Base-by-base conservation (phyloP, 2,113 vertebrate species). In the Alaudala cheleensis region DNA sequence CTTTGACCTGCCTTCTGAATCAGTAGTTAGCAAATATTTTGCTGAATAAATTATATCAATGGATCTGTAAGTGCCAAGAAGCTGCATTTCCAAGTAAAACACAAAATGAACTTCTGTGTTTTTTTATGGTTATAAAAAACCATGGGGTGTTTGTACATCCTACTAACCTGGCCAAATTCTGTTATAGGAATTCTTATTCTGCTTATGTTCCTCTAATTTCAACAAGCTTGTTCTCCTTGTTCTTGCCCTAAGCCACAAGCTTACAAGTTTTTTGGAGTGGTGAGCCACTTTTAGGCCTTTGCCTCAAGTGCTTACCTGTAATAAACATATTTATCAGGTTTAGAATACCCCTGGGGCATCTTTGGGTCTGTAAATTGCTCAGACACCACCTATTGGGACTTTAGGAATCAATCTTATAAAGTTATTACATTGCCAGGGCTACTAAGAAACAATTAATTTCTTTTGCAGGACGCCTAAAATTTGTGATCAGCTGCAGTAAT, bases 81-180 rank as follows among this genome's bases (percentile, higher is more conserved):
- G 13, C 33, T 79, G 53, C 23, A 20, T 60, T 95, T 96, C 66
- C 92, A 91, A 88, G 76, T 42, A 70, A 96, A 93, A 71, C 65
- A 81, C 34, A 86, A 67, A 88, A 81, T 26, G 26, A 21, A 56
- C 61, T 78, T 67, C 54, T 66, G 28, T 0, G 37, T 37, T 50
- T 80, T 82, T 89, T 56, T 19, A 49, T 65, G 49, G 25, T 65
- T 88, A 86, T 65, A 82, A 88, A 79, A 91, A 86, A 45, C 45
- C 17, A 13, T 47, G 31, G 33, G 5, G 17, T 81, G 33, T 60
- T 81, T 86, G 37, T n/a, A 56, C 13, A 39, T 71, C 16, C 42
- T 88, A 39, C 29, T 26, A 66, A 66, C 33, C 40, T 56, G 49
- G 60, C 16, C 11, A 56, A 60, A 33, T 18, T 56, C 31, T 66